Evolutionary conservation across 2,888 invertebrate genomes (phyloP).

Genomic region (Piscicola geometra): DNA sequence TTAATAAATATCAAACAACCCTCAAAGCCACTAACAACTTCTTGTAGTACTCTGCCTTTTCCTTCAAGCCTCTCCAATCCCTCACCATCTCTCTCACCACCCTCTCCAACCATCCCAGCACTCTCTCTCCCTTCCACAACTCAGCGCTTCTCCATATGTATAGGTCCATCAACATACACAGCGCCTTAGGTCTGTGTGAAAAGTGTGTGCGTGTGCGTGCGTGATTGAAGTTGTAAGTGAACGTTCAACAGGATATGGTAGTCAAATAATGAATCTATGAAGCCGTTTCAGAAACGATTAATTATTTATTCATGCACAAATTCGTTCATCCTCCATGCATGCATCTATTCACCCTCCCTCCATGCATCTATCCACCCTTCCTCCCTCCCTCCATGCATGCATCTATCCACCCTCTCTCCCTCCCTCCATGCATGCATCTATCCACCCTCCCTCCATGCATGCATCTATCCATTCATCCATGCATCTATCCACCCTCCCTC

Average conservation of each 20-base stretch:
- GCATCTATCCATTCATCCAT: no score
- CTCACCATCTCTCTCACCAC: constrained; percentile 67
- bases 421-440: no score
- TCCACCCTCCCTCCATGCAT: no score
- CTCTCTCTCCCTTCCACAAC: constrained; percentile 73
- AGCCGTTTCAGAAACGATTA: no score
- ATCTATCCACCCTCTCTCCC: no score
- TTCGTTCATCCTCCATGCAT: no score
- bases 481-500: no score
- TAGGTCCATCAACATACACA: constrained; percentile 68
- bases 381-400: no score
- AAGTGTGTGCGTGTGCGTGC: constrained; percentile 56
- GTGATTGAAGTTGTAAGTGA: neutral
- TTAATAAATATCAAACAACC: neutral
- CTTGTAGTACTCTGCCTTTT: constrained; percentile 45
- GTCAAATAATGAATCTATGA: no score
- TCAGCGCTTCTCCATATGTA: constrained; percentile 71
- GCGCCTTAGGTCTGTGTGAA: constrained; percentile 60
- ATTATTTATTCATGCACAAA: no score
- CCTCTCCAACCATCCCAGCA: constrained; percentile 71
- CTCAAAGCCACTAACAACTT: constrained; percentile 56
- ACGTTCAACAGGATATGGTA: neutral
- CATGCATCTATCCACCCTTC: no score
- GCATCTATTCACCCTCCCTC: no score
- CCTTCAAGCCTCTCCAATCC: constrained; percentile 64